Conservation (phyloP, 2,113 vertebrate species). For the Stictonetta naevosa region DNA sequence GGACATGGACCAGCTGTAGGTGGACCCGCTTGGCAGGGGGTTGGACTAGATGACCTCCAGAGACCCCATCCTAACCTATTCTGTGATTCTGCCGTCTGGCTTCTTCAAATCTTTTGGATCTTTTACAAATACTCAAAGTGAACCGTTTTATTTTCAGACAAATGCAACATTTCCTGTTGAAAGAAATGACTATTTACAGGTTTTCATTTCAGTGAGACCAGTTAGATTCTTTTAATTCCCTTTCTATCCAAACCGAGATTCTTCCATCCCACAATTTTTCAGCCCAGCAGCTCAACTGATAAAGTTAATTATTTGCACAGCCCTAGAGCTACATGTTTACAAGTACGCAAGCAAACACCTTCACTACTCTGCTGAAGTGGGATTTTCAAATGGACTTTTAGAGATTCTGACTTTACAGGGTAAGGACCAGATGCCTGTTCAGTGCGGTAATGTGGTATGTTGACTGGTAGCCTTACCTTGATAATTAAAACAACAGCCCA, state of each 20-base stretch:
- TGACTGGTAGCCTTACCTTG: slow-evolving; percentile 16
- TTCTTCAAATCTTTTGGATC: not conserved
- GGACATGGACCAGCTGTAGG: not conserved
- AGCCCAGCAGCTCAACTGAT: not conserved
- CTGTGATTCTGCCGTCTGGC: not conserved
- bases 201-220: not conserved
- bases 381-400: not conserved
- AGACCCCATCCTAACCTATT: not conserved
- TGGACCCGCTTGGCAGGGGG: not conserved
- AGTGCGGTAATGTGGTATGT: not conserved
- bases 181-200: not conserved
- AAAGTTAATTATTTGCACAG: not conserved
- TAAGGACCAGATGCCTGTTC: not conserved
- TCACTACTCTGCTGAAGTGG: not conserved
- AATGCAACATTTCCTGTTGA: not conserved
- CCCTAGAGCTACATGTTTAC: not conserved
- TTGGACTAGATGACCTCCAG: not conserved
- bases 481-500: slow-evolving; percentile 32
- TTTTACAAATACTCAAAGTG: not conserved
- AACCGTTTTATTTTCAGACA: not conserved
- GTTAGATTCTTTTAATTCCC: not conserved
- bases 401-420: not conserved
- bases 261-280: not conserved
- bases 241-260: not conserved
- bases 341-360: not conserved